Evolutionary conservation across 2,113 vertebrate species (phyloP).

Genomic region (Agapornis roseicollis): DNA sequence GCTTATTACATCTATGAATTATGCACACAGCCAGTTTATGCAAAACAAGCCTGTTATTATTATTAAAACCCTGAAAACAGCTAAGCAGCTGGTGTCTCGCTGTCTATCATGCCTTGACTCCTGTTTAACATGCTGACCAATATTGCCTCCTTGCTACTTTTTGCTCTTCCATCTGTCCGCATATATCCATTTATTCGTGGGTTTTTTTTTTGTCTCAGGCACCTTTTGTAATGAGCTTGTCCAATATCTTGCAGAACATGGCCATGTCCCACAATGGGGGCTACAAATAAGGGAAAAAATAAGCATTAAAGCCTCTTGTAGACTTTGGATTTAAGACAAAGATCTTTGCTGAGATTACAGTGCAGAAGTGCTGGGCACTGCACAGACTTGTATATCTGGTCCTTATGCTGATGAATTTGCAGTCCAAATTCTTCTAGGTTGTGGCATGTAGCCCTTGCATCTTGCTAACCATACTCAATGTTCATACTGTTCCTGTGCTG

Average conservation of each 20-base stretch:
- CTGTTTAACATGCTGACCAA: conserved; percentile 42
- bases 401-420: not conserved
- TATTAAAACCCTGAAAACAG: conserved; percentile 17
- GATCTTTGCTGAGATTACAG: not conserved
- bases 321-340: not conserved
- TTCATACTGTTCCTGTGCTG: rapidly evolving
- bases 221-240: not conserved
- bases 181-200: not conserved
- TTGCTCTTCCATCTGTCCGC: conserved; percentile 18
- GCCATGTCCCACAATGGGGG: not conserved
- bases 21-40: conserved; percentile 24
- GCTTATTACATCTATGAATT: conserved; percentile 46
- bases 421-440: not conserved
- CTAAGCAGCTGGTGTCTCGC: conserved; percentile 35
- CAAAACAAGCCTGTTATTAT: conserved; percentile 27
- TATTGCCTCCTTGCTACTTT: conserved; percentile 6
- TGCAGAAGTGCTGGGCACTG: not conserved
- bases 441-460: not conserved
- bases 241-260: not conserved
- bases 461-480: not conserved
- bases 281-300: not conserved
- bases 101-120: conserved; percentile 20
- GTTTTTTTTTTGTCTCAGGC: not conserved
- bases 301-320: not conserved
- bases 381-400: not conserved